Conservation (phyloP, 2,888 invertebrate genomes). For the Oligia strigilis region DNA sequence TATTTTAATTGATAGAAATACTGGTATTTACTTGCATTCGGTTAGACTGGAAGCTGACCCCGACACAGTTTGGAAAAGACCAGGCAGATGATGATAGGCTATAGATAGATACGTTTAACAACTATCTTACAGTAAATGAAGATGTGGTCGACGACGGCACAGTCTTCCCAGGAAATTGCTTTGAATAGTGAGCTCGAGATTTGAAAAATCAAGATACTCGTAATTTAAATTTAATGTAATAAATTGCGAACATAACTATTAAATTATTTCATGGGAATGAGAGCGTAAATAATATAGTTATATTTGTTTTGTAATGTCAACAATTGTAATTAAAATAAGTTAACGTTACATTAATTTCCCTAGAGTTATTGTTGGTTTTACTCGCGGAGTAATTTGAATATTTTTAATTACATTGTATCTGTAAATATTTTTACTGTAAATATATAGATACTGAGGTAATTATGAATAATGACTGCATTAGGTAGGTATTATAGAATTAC, state of each 20-base stretch:
- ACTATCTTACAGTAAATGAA: neutral
- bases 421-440: neutral
- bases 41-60: neutral
- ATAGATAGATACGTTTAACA: neutral
- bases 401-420: slow-evolving; percentile 14
- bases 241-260: neutral
- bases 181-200: too few relatives aligned
- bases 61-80: neutral
- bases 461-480: slow-evolving; percentile 12
- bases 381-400: neutral
- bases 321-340: slow-evolving; percentile 27
- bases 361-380: slow-evolving; percentile 18
- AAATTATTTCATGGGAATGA: neutral
- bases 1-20: neutral
- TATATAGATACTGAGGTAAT: neutral
- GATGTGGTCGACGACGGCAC: neutral
- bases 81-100: neutral
- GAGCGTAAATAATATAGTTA: neutral
- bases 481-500: neutral
- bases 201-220: neutral
- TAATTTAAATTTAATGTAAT: neutral
- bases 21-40: neutral
- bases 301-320: neutral
- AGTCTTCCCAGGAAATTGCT: too few relatives aligned
- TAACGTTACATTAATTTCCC: neutral